phyloP scores from a whole-genome alignment of 2,797 vertebrate species.

The Rhyacichthys aspro region DNA sequence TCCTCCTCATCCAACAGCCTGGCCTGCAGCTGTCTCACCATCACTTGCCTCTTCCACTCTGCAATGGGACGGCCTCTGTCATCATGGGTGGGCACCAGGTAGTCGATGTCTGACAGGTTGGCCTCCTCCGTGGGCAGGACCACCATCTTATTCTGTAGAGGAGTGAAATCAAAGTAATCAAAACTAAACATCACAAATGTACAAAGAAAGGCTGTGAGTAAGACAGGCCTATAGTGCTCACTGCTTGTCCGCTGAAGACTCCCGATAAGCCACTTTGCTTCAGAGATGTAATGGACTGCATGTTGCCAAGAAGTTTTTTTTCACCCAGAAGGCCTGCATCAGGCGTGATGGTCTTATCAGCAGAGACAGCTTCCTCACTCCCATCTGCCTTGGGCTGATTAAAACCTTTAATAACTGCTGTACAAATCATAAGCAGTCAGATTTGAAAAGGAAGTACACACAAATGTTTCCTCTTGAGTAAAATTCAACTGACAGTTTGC shows the following conservation, averaged over 20 bases:
- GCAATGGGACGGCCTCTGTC: slow-evolving; percentile 88
- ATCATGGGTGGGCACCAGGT: slow-evolving; percentile 92
- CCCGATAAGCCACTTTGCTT: slow-evolving; percentile 73
- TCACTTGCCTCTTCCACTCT: slow-evolving; percentile 97
- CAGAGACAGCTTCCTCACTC: slow-evolving; percentile 20
- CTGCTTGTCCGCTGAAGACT: slow-evolving; percentile 66
- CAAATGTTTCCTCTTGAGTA: background rate
- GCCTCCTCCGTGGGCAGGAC: slow-evolving; percentile 82
- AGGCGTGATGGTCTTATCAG: slow-evolving; percentile 45
- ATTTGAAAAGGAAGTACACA: background rate
- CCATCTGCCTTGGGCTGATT: slow-evolving; percentile 45
- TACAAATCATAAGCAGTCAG: slow-evolving; percentile 28
- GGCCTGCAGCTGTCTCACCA: slow-evolving; percentile 91
- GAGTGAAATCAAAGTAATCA: background rate
- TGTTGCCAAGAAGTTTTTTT: slow-evolving; percentile 69
- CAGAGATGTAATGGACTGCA: slow-evolving; percentile 70
- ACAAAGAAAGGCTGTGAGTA: too few species aligned
- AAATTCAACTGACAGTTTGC: background rate
- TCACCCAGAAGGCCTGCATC: slow-evolving; percentile 56
- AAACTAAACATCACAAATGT: background rate
- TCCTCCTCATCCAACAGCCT: slow-evolving; percentile 82
- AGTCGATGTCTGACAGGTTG: slow-evolving; percentile 87
- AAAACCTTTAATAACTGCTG: slow-evolving; percentile 67
- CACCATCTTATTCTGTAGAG: slow-evolving; percentile 78
- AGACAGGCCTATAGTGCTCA: slow-evolving; percentile 37